Base-by-base conservation (phyloP, 2,888 invertebrate species). In the Rotaria magnacalcarata region DNA sequence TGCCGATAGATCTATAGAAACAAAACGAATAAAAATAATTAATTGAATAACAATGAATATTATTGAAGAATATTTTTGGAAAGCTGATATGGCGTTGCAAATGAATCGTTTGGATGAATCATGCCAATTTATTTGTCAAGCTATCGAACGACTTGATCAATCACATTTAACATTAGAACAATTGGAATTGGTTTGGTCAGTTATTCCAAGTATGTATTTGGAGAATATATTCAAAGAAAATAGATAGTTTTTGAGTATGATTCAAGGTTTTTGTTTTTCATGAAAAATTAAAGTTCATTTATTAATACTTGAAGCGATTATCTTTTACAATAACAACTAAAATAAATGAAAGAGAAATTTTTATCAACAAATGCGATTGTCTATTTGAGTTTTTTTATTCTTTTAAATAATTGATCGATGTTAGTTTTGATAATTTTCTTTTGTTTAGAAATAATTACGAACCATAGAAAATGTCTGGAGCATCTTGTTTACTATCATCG, bases 101-200 rank as follows among this genome's bases (percentile, higher is more conserved):
- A 67, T 34, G 27, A 67, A 67, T 67, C 67, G 67, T 67, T 19
- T 67, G 11, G 27, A 67, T 67, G 67, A 67, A 67, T 67, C 67
- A 34, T 67, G 14, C 34, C 34, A 67, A 67, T 67, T 27, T 67
- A 67, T 67, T 67, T 67, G 34, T 14, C 34, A 67, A 67, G 67
- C 67, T 19, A 67, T 67, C 34, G 67, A 67, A 67, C 67, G 34
- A 34, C 34, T 34, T 34, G 6, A 67, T 67, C 67, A 67, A 34
- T 14, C 34, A 0, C 4, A 67, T 19, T 41, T 67, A 7, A 67
- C 67, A 16, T 41, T 67, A 41, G 67, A 67, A 67, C 67, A 67
- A 34, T 14, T 67, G 34, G 67, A 67, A 67, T 7, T 67, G 6
- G 4, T 67, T 27, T 67, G 67, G 67, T 19, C 4, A 4, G 5